phyloP scores from a whole-genome alignment of 2,888 invertebrate genomes.

The Limnephilus marmoratus region DNA sequence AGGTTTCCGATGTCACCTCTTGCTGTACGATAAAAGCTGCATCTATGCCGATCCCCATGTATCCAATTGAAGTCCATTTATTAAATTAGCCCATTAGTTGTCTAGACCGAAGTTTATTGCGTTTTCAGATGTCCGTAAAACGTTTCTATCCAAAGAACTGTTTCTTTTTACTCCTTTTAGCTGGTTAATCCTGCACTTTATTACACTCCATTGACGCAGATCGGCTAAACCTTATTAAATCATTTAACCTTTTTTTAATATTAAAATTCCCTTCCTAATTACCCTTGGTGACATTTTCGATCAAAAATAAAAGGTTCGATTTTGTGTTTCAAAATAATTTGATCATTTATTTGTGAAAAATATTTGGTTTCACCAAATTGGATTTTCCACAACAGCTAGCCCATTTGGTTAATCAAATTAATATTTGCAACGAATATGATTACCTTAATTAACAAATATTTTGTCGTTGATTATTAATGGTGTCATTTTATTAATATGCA shows the following conservation, averaged over 20 bases:
- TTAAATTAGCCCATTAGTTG: conserved; percentile 42
- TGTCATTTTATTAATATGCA: conserved; percentile 58
- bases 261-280: background rate
- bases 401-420: background rate
- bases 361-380: background rate
- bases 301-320: background rate
- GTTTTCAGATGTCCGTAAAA: conserved; percentile 15
- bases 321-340: background rate
- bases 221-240: background rate
- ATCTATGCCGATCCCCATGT: conserved; percentile 21
- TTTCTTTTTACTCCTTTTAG: conserved; percentile 13
- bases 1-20: conserved; percentile 5
- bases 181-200: background rate
- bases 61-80: conserved; percentile 27
- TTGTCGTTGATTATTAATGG: conserved; percentile 50
- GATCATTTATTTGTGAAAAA: background rate
- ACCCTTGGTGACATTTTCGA: background rate
- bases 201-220: conserved; percentile 13
- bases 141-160: conserved; percentile 18
- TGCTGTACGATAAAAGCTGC: background rate
- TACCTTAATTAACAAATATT: conserved; percentile 48
- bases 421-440: conserved; percentile 28
- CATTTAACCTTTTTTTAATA: too few species aligned
- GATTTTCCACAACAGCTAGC: background rate
- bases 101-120: conserved; percentile 34